Conservation (phyloP, 2,888 invertebrate species). For the Meiosimyza platycephala region DNA sequence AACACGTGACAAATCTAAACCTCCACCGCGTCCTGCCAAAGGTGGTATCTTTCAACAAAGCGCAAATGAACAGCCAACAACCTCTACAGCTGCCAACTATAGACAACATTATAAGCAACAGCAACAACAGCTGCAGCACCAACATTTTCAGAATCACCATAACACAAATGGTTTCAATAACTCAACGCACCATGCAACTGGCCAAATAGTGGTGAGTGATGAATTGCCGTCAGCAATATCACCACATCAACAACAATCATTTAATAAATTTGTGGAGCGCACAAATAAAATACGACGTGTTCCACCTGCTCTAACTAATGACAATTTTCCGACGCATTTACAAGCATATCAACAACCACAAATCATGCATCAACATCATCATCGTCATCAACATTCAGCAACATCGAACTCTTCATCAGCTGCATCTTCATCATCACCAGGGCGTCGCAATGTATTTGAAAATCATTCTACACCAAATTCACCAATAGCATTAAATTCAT, state of each 20-base stretch:
- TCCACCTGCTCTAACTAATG: constrained; percentile 36
- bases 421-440: constrained; percentile 40
- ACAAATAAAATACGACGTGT: constrained; percentile 28
- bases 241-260: constrained; percentile 41
- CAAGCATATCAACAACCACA: constrained; percentile 40
- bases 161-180: constrained; percentile 25
- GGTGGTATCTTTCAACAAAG: constrained; percentile 56
- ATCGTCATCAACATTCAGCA: constrained; percentile 41
- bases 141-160: constrained; percentile 47
- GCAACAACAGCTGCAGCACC: constrained; percentile 36
- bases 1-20: constrained; percentile 51
- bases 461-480: constrained; percentile 43
- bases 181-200: neutral
- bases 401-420: constrained; percentile 39
- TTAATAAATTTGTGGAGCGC: constrained; percentile 38
- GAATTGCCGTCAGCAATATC: constrained; percentile 38
- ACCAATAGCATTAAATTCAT: constrained; percentile 40
- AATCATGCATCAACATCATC: constrained; percentile 46
- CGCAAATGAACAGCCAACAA: constrained; percentile 35
- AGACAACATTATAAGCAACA: constrained; percentile 4
- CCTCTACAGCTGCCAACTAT: constrained; percentile 43
- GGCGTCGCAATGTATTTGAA: constrained; percentile 54
- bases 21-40: constrained; percentile 61
- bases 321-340: constrained; percentile 43
- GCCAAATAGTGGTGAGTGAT: constrained; percentile 59